Conservation (phyloP, 1,140 invertebrate genomes). For the Chymomyza costata region DNA sequence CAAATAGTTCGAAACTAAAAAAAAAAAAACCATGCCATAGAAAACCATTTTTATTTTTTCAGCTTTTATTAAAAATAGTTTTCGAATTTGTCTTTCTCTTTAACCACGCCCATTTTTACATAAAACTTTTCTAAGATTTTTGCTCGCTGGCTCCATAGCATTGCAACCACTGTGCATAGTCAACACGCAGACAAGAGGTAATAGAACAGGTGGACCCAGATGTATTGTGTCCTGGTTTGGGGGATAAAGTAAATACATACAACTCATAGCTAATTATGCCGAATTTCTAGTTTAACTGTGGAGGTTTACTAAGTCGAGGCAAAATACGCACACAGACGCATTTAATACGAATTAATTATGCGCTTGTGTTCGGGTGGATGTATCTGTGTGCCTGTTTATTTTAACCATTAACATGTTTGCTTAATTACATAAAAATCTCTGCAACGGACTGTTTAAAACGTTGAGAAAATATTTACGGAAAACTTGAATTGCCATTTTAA, state of each 20-base stretch:
- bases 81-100: too few relatives aligned
- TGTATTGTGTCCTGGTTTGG: not conserved
- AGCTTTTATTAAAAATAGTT: too few relatives aligned
- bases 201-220: too few relatives aligned
- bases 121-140: too few relatives aligned
- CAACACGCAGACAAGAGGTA: not conserved
- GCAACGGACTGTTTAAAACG: not conserved
- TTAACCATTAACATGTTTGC: conserved; percentile 30
- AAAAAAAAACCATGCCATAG: too few relatives aligned
- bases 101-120: too few relatives aligned
- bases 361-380: conserved; percentile 2
- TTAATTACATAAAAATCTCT: conserved; percentile 28
- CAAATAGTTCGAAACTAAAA: too few relatives aligned
- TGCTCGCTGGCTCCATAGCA: too few relatives aligned
- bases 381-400: conserved; percentile 6
- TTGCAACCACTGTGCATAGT: too few relatives aligned
- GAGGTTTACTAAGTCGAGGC: too few relatives aligned
- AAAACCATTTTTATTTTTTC: too few relatives aligned
- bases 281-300: conserved; percentile 11
- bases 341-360: conserved; percentile 52
- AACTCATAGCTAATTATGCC: conserved; percentile 37
- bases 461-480: conserved; percentile 25
- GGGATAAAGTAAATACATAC: conserved; percentile 34
- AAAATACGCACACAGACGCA: conserved; percentile 14
- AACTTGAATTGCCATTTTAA: conserved; percentile 20